Evolutionary conservation across 1,140 invertebrate genomes (phyloP), one percentile per base, ranked within the genome.

Genomic region (Eueides isabella): DNA sequence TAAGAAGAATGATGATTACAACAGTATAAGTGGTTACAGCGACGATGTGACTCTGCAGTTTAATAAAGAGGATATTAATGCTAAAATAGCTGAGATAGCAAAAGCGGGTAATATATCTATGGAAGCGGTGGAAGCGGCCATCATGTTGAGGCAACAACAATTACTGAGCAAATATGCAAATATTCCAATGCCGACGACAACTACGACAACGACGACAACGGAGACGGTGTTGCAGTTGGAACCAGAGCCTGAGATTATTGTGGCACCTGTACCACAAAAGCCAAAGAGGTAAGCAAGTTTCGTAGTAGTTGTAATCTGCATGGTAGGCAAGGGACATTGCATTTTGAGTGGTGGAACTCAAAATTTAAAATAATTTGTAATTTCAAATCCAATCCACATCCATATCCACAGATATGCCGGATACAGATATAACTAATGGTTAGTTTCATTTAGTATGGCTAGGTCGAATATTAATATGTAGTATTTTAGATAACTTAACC

Each of bases 71-170:
- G 91, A 93, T 67, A 91, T 93, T 28, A 90, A 93, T 76, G 78
- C 88, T 1, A 94, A 94, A 75, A 94, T 94, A 75, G 85, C 90
- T 11, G 92, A 93, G 74, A 93, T 94, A 63, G 93, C 93, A 0
- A 93, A 90, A 61, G 96, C 96, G 0, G 96, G 96, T 14, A 97
- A 97, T 80, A 95, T 97, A 35, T 96, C 95, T 0, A 94, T 96
- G 74, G 96, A 96, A 68, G 95, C 96, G 7, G 94, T 97, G 1
- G 95, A 96, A 79, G 94, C 96, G 19, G 96, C 96, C 1, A 96
- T 97, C 71, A 93, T 95, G 14, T 82, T 96, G 62, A 93, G 95
- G 44, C 96, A 96, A 66, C 96, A 96, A 79, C 95, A 96, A 80
- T 79, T 96, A 28, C 86, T 96, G 74, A 94, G 74, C 67, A 94